A percentile compares a stretch with the other conserved stretches of the same genome.
Evolutionary conservation across 2,888 invertebrate genomes (phyloP).

Genomic region (Exephanes ischioxanthus): DNA sequence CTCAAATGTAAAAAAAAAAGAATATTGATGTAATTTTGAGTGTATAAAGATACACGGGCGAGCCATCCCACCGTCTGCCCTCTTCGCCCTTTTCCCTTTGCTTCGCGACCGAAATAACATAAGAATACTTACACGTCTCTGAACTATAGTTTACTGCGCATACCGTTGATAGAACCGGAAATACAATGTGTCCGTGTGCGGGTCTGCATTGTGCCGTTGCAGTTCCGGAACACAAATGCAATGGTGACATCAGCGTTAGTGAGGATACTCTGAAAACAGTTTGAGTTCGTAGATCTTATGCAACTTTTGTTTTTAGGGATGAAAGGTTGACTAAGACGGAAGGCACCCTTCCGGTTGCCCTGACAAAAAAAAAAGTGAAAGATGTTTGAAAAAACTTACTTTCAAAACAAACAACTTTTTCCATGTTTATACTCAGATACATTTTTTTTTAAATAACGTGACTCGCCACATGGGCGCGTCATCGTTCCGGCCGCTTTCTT

Average conservation of each 20-base stretch:
- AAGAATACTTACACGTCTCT: conserved; percentile 21
- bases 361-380: too few relatives aligned
- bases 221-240: not conserved
- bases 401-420: too few relatives aligned
- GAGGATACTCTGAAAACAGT: not conserved
- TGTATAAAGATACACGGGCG: conserved; percentile 51
- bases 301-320: not conserved
- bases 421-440: too few relatives aligned
- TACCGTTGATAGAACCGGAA: conserved; percentile 9
- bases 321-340: not conserved
- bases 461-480: conserved; percentile 37
- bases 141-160: conserved; percentile 34
- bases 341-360: too few relatives aligned
- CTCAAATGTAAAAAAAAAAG: too few relatives aligned
- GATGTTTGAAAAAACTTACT: not conserved
- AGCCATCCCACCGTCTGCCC: conserved; percentile 17
- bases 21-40: too few relatives aligned
- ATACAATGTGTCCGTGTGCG: not conserved
- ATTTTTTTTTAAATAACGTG: conserved; percentile 55
- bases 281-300: not conserved
- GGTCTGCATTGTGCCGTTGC: not conserved
- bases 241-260: not conserved
- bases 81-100: conserved; percentile 26
- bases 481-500: conserved; percentile 23
- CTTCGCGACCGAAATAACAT: conserved; percentile 29